phyloP scores from a whole-genome alignment of 1,140 invertebrate genomes.

The Bombyx mandarina region DNA sequence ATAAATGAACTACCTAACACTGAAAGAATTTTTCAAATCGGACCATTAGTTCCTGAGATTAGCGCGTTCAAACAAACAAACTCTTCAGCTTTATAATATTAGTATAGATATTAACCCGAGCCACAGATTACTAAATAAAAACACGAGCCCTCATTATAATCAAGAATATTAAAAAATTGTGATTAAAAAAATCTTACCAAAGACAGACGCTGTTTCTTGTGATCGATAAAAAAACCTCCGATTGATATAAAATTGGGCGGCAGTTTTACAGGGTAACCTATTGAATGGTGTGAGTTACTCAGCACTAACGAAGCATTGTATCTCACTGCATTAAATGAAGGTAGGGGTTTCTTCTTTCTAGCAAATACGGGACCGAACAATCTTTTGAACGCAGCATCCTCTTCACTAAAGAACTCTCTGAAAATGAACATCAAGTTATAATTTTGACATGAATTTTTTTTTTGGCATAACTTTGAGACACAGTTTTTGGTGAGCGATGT shows the following conservation, averaged over 20 bases:
- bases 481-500: constrained; percentile 26
- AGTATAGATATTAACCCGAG: no score
- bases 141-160: background rate
- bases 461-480: constrained; percentile 13
- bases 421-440: no score
- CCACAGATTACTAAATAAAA: background rate
- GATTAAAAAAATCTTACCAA: constrained; percentile 11
- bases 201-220: constrained; percentile 16
- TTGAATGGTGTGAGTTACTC: constrained; percentile 26
- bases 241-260: constrained; percentile 25
- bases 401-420: no score
- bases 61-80: no score
- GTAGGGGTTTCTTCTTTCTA: constrained; percentile 10
- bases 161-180: background rate
- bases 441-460: no score
- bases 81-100: no score
- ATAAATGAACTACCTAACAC: no score
- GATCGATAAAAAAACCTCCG: constrained; percentile 29
- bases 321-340: constrained; percentile 12
- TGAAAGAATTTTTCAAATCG: no score
- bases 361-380: constrained; percentile 4
- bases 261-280: constrained; percentile 18
- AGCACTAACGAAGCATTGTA: constrained; percentile 26
- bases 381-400: no score
- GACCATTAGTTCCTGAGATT: no score